Conservation (phyloP, 2,113 vertebrate genomes). For the Lethenteron reissneri region DNA sequence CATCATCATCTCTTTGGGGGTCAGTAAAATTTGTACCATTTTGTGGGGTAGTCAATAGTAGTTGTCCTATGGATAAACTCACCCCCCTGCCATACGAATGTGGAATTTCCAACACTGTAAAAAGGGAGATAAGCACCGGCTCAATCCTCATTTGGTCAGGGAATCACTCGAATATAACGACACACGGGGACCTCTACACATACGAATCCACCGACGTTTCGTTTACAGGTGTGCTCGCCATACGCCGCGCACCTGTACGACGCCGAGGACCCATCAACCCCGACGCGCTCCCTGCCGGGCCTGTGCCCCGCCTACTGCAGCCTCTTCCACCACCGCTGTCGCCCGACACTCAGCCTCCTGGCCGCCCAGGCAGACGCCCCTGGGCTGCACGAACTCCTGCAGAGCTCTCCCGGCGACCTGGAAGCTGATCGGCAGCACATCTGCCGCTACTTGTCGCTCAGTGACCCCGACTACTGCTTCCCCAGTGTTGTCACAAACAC, state of each 20-base stretch:
- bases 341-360: slow-evolving; percentile 23
- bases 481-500: slow-evolving; percentile 41
- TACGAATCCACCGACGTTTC: too few species aligned
- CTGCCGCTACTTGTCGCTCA: slow-evolving; percentile 41
- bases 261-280: slow-evolving; percentile 54
- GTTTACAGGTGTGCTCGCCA: slow-evolving; percentile 59
- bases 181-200: too few species aligned
- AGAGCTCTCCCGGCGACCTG: slow-evolving; percentile 22
- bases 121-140: too few species aligned
- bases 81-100: too few species aligned
- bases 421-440: slow-evolving; percentile 27
- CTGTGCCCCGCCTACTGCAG: slow-evolving; percentile 65
- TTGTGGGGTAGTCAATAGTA: too few species aligned
- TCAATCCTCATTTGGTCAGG: too few species aligned
- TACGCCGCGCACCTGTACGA: slow-evolving; percentile 81
- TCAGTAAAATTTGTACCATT: too few species aligned
- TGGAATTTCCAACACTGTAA: too few species aligned
- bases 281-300: slow-evolving; percentile 43
- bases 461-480: slow-evolving; percentile 69
- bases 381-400: slow-evolving; percentile 21
- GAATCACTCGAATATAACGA: too few species aligned
- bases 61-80: too few species aligned
- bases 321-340: slow-evolving; percentile 41
- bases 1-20: too few species aligned
- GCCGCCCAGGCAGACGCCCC: too few species aligned